phyloP scores from a whole-genome alignment of 2,888 invertebrate genomes.

The Andrena marginata region DNA sequence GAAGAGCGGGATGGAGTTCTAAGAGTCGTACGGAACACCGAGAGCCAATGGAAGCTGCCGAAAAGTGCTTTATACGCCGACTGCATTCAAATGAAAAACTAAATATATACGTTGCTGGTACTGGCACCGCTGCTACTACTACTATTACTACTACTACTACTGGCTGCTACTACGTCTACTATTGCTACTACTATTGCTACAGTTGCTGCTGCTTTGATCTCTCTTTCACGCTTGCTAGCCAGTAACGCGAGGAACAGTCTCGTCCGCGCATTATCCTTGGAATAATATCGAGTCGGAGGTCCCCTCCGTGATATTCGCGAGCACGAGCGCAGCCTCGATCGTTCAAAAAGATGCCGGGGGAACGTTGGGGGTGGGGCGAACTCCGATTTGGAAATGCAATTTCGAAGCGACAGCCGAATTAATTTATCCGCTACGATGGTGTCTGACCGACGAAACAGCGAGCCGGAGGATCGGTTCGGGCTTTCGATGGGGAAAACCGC shows the following conservation, averaged over 20 bases:
- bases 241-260: slow-evolving; percentile 22
- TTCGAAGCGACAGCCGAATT: slow-evolving; percentile 37
- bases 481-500: slow-evolving; percentile 48
- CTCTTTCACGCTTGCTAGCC: slow-evolving; percentile 46
- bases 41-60: slow-evolving; percentile 71
- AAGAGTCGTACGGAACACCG: slow-evolving; percentile 66
- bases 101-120: slow-evolving; percentile 55
- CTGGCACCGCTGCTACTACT: slow-evolving; percentile 21
- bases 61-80: slow-evolving; percentile 64
- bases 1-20: slow-evolving; percentile 41
- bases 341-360: neutral
- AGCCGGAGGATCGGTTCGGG: slow-evolving; percentile 47
- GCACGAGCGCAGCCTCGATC: neutral
- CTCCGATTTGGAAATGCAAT: neutral
- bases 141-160: neutral
- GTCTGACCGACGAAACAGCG: slow-evolving; percentile 41
- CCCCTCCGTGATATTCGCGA: neutral
- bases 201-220: slow-evolving; percentile 77
- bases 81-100: slow-evolving; percentile 78
- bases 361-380: neutral
- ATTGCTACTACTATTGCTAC: slow-evolving; percentile 44
- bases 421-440: slow-evolving; percentile 46
- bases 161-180: neutral
- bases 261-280: slow-evolving; percentile 16
- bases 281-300: slow-evolving; percentile 22